A percentile compares a stretch with the other conserved stretches of the same genome.
These are phyloP conservation scores for Brachionus asplanchnoidis DNA, from an alignment of 1,140 invertebrate genomes.

Conservation along the genomic window DNA sequence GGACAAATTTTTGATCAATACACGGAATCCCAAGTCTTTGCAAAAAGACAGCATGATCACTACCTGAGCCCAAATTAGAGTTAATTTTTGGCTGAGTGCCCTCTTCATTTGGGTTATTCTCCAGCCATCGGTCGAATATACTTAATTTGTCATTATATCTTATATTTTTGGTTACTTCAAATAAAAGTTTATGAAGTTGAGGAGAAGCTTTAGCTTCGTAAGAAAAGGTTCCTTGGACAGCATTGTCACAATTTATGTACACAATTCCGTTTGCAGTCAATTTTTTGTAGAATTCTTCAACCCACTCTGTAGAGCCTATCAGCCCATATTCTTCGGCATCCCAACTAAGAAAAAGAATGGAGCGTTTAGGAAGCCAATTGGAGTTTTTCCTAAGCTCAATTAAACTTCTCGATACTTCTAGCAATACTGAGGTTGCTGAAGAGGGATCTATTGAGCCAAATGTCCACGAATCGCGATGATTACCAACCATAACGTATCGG, in stretches of 20 bases:
- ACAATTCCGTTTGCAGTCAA: slow-evolving; percentile 47
- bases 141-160: not conserved
- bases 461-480: slow-evolving; percentile 63
- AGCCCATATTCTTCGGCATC: slow-evolving; percentile 60
- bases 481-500: slow-evolving; percentile 62
- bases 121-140: not conserved
- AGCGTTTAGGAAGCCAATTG: slow-evolving; percentile 58
- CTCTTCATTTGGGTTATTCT: slow-evolving; percentile 30
- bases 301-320: slow-evolving; percentile 58
- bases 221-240: slow-evolving; percentile 44
- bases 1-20: slow-evolving; percentile 34
- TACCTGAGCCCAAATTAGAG: slow-evolving; percentile 5
- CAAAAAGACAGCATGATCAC: slow-evolving; percentile 25
- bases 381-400: slow-evolving; percentile 49
- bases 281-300: slow-evolving; percentile 50
- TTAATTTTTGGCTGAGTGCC: not conserved
- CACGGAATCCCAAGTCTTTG: slow-evolving; percentile 15
- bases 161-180: not conserved
- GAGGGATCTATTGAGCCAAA: slow-evolving; percentile 61
- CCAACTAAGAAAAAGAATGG: slow-evolving; percentile 60
- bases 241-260: slow-evolving; percentile 52
- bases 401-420: slow-evolving; percentile 61
- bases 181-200: not conserved
- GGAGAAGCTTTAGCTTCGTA: not conserved
- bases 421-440: slow-evolving; percentile 58